These are phyloP conservation scores for Takifugu ocellatus DNA, from an alignment of 2,797 vertebrate genomes.

Conservation along the genomic window DNA sequence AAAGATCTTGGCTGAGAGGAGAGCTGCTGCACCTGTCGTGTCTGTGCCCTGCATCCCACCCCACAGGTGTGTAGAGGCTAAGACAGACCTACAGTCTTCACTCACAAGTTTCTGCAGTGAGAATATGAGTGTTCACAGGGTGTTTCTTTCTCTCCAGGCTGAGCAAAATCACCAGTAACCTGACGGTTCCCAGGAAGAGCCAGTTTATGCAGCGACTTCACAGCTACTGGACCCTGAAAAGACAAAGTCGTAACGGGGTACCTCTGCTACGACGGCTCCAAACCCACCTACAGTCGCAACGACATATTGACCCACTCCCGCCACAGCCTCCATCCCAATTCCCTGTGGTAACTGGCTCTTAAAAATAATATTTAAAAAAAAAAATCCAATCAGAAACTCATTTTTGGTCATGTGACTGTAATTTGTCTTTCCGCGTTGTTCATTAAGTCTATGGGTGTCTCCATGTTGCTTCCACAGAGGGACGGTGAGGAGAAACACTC, in stretches of 20 bases:
- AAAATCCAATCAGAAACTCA: not conserved
- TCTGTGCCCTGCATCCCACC: conserved; percentile 98
- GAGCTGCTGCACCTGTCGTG: conserved; percentile 94
- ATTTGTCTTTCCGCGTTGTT: not conserved
- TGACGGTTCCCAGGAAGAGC: conserved; percentile 94
- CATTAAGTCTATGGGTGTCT: conserved; percentile 30
- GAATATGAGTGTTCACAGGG: not conserved
- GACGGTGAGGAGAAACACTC: conserved; percentile 93
- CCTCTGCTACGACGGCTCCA: conserved; percentile 94
- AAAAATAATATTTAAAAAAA: not conserved
- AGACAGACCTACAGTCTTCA: not conserved
- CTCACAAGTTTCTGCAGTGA: not conserved
- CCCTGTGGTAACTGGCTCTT: conserved; percentile 35
- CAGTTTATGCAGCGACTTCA: conserved; percentile 99
- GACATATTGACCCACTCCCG: conserved; percentile 83
- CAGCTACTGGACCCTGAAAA: conserved; percentile 98
- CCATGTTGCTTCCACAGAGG: conserved; percentile 69
- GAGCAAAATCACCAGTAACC: conserved; percentile 95
- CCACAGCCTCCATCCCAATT: conserved; percentile 54
- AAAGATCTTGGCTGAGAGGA: conserved; percentile 96
- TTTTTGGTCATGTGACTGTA: not conserved
- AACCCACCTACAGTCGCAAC: conserved; percentile 95
- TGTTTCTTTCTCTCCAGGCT: conserved; percentile 74
- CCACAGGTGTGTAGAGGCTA: conserved; percentile 78
- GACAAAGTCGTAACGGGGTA: conserved; percentile 96